Evolutionary conservation across 2,113 vertebrate species (phyloP), one percentile per base, ranked within the genome.

Genomic region (Desmodus rotundus): DNA sequence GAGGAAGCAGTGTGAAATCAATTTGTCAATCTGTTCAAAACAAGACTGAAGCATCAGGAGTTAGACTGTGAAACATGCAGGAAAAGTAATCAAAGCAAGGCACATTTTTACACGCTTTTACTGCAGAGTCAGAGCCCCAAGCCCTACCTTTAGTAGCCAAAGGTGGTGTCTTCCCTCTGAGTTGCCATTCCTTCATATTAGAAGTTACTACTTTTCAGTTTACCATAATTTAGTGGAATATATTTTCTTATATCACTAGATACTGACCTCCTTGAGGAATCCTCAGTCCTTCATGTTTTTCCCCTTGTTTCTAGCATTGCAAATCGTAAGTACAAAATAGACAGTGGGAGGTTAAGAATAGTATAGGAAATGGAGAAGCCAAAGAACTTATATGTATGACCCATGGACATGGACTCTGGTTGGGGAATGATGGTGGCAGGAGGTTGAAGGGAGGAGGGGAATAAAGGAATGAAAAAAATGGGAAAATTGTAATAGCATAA

Each of bases 1-100:
- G 43, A 96, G 61, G 56, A 85, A 82, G 16, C n/a, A 73, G 26
- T 54, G 8, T 16, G n/a, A 87, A 94, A 70, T 84, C 43, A 63
- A 89, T 22, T n/a, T 86, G 58, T 72, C 76, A 78, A 0, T 61
- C 31, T 38, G 58, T 68, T 77, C 58, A 93, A 31, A 70, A 67
- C 13, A 85, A 93, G 24, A 94, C 0, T 31, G 28, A 82, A 77
- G 38, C 16, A 31, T 91, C 31, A 93, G n/a, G 41, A 63, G n/a
- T 82, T 20, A 82, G 76, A 82, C 38, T 65, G 10, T 45, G 45
- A 43, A 52, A 89, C 10, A 45, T 41, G 24, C 33, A 76, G 58
- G 33, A 33, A 87, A 94, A 78, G 1, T 10, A 33, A 74, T 15
- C 3, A 14, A 73, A 89, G 38, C 19, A 8, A 36, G 56, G 31